phyloP scores from a whole-genome alignment of 2,888 invertebrate genomes.

The Branchipolynoe longqiensis region DNA sequence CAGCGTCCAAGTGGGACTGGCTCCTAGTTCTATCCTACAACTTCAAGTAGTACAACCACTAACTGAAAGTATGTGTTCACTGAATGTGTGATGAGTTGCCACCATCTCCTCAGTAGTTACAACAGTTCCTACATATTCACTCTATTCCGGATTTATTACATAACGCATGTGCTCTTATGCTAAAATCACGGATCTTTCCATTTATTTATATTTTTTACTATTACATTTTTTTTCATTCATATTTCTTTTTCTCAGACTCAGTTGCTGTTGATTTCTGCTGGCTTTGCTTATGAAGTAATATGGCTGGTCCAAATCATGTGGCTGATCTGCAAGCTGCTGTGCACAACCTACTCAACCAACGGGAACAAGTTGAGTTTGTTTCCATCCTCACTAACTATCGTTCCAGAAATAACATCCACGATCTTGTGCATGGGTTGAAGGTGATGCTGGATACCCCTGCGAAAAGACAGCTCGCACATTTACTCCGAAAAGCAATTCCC shows the following conservation, averaged over 20 bases:
- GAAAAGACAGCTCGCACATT: constrained; percentile 71
- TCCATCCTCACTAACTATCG: constrained; percentile 75
- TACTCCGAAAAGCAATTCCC: constrained; percentile 75
- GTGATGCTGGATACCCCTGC: constrained; percentile 76
- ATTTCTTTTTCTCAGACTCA: background rate
- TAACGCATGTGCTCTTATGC: too few relatives aligned
- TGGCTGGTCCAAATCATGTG: constrained; percentile 21
- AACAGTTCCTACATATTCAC: background rate
- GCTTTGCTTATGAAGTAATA: background rate
- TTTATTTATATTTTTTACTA: too few relatives aligned
- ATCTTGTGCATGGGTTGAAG: constrained; percentile 72
- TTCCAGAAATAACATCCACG: constrained; percentile 72
- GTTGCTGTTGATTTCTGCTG: background rate
- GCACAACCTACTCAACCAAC: constrained; percentile 72
- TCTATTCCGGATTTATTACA: too few relatives aligned
- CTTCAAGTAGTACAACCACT: too few relatives aligned
- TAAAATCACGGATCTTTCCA: too few relatives aligned
- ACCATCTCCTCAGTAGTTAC: background rate
- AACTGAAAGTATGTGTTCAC: too few relatives aligned
- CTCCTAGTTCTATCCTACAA: too few relatives aligned
- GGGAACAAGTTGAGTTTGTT: constrained; percentile 74
- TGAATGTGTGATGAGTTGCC: too few relatives aligned
- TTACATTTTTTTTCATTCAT: background rate
- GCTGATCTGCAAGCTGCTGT: constrained; percentile 73
- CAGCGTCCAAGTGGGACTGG: constrained; percentile 13